phyloP scores from a whole-genome alignment of 2,888 invertebrate species.

The Aleiodes alternator region DNA sequence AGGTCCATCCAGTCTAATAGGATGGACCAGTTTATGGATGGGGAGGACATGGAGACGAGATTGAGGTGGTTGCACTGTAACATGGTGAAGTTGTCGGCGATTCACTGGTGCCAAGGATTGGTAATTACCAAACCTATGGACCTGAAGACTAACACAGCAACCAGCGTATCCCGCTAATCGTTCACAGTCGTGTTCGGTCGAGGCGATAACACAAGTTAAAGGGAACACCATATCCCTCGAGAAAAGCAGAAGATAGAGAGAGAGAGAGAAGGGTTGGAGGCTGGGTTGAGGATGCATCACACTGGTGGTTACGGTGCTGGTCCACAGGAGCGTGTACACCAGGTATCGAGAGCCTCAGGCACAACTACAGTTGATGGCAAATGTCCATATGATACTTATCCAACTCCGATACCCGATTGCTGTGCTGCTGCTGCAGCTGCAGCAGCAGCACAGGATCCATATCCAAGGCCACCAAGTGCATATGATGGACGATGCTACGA shows the following conservation, averaged over 20 bases:
- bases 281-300: slow-evolving; percentile 67
- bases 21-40: slow-evolving; percentile 52
- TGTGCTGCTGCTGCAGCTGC: slow-evolving; percentile 73
- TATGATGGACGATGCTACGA: slow-evolving; percentile 72
- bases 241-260: slow-evolving; percentile 34
- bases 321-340: slow-evolving; percentile 70
- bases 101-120: slow-evolving; percentile 46
- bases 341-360: slow-evolving; percentile 63
- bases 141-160: slow-evolving; percentile 13
- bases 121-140: slow-evolving; percentile 46
- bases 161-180: slow-evolving; percentile 31
- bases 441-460: slow-evolving; percentile 70
- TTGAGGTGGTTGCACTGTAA: slow-evolving; percentile 35
- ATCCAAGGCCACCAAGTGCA: slow-evolving; percentile 75
- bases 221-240: not conserved
- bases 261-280: slow-evolving; percentile 9
- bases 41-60: slow-evolving; percentile 45
- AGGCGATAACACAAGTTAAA: not conserved
- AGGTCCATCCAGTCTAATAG: slow-evolving; percentile 45
- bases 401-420: slow-evolving; percentile 74
- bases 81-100: slow-evolving; percentile 34
- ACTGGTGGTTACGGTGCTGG: slow-evolving; percentile 69
- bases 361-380: slow-evolving; percentile 60
- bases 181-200: slow-evolving; percentile 32
- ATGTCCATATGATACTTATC: slow-evolving; percentile 73